Evolutionary conservation across 2,797 vertebrate genomes (phyloP).

Genomic region (Florisuga fusca): DNA sequence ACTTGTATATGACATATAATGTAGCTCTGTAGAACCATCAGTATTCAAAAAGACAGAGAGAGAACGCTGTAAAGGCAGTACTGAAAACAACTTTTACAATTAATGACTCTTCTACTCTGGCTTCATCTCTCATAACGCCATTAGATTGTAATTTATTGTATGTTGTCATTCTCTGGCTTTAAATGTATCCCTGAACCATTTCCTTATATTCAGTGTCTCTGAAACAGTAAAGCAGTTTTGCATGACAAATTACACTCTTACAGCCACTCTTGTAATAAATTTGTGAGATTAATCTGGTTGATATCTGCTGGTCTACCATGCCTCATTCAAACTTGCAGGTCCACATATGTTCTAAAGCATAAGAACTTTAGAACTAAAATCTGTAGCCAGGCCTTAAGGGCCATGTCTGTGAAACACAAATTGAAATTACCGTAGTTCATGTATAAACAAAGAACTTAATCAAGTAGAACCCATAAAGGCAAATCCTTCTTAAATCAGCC

Average conservation of each 20-base stretch:
- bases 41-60: not conserved
- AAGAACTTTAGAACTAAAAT: slow-evolving; percentile 74
- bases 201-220: not conserved
- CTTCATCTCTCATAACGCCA: not conserved
- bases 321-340: slow-evolving; percentile 52
- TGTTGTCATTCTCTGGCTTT: not conserved
- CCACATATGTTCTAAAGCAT: slow-evolving; percentile 66
- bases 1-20: accelerated
- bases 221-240: slow-evolving; percentile 60
- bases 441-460: slow-evolving; percentile 55
- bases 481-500: slow-evolving; percentile 11
- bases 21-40: not conserved
- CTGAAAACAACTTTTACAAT: not conserved
- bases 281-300: slow-evolving; percentile 51
- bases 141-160: not conserved
- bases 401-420: slow-evolving; percentile 56
- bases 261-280: slow-evolving; percentile 54
- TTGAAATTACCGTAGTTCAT: slow-evolving; percentile 48
- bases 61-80: not conserved
- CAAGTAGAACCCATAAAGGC: not conserved
- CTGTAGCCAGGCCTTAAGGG: slow-evolving; percentile 55
- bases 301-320: slow-evolving; percentile 38
- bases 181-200: not conserved
- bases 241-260: slow-evolving; percentile 57
- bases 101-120: not conserved